Conservation (phyloP, 1,140 invertebrate genomes). For the Maconellicoccus hirsutus region DNA sequence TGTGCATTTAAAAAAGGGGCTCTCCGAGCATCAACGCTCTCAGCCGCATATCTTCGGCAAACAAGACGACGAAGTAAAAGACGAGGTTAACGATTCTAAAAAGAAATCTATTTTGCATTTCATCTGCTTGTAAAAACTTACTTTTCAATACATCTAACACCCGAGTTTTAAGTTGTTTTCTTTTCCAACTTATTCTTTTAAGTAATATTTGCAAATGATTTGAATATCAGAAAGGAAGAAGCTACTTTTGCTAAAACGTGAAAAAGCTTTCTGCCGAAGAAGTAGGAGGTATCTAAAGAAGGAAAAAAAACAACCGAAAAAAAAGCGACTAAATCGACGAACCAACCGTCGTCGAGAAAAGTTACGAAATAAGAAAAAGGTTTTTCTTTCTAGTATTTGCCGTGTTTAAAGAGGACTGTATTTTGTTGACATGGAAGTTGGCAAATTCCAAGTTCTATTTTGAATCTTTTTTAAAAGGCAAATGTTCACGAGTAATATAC, state of each 20-base stretch:
- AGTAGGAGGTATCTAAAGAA: neutral
- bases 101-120: conserved; percentile 22
- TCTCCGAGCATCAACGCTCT: no score
- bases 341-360: no score
- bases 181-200: conserved; percentile 19
- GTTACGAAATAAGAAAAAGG: neutral
- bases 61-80: no score
- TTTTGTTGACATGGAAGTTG: conserved; percentile 2
- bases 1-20: neutral
- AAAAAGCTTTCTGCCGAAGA: conserved; percentile 4
- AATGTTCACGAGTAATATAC: conserved; percentile 5
- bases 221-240: conserved; percentile 22
- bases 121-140: conserved; percentile 19
- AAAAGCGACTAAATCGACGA: no score
- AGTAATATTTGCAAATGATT: conserved; percentile 22
- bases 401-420: neutral
- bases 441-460: neutral
- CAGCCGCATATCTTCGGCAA: no score
- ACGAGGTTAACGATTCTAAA: neutral
- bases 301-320: neutral
- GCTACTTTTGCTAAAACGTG: conserved; percentile 17
- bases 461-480: conserved; percentile 11
- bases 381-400: neutral
- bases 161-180: conserved; percentile 19
- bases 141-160: conserved; percentile 21